A percentile compares a stretch with the other conserved stretches of the same genome.
phyloP scores from a whole-genome alignment of 2,888 invertebrate species.

The Beris morrisii region DNA sequence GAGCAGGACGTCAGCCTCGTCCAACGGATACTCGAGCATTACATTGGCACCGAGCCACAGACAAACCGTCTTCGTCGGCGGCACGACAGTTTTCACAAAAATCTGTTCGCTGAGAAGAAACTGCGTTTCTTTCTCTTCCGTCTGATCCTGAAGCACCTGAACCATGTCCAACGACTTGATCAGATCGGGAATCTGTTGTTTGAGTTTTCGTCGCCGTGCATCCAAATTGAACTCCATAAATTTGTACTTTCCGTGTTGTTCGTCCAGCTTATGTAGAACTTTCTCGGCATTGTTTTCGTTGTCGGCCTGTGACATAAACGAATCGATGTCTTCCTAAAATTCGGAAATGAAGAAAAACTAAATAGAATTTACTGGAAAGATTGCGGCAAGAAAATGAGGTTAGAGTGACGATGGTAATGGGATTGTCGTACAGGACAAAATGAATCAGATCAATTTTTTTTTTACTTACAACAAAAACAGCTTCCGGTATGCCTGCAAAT shows the following conservation, averaged over 20 bases:
- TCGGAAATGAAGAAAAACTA: not conserved
- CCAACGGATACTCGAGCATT: slow-evolving; percentile 93
- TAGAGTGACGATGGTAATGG: not conserved
- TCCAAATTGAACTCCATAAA: slow-evolving; percentile 93
- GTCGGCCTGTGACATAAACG: slow-evolving; percentile 83
- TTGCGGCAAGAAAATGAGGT: slow-evolving; percentile 4
- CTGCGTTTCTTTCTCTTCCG: slow-evolving; percentile 77
- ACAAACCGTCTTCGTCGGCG: slow-evolving; percentile 86
- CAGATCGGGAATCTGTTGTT: slow-evolving; percentile 92
- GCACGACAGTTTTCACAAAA: slow-evolving; percentile 78
- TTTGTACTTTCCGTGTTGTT: slow-evolving; percentile 94
- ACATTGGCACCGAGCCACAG: slow-evolving; percentile 90
- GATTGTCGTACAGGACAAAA: slow-evolving; percentile 12
- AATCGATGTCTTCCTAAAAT: slow-evolving; percentile 89
- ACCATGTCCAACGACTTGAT: slow-evolving; percentile 90
- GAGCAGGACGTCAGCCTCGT: slow-evolving; percentile 84
- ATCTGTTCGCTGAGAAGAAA: slow-evolving; percentile 93
- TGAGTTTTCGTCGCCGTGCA: slow-evolving; percentile 82
- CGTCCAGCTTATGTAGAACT: slow-evolving; percentile 84
- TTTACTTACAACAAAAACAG: slow-evolving; percentile 78
- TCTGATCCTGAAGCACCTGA: slow-evolving; percentile 79
- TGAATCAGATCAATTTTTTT: not conserved
- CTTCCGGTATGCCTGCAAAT: slow-evolving; percentile 85
- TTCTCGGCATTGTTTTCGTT: slow-evolving; percentile 82
- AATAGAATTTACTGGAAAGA: slow-evolving; percentile 17